Base-by-base conservation (phyloP, 2,797 vertebrate genomes). In the Pygocentrus nattereri region DNA sequence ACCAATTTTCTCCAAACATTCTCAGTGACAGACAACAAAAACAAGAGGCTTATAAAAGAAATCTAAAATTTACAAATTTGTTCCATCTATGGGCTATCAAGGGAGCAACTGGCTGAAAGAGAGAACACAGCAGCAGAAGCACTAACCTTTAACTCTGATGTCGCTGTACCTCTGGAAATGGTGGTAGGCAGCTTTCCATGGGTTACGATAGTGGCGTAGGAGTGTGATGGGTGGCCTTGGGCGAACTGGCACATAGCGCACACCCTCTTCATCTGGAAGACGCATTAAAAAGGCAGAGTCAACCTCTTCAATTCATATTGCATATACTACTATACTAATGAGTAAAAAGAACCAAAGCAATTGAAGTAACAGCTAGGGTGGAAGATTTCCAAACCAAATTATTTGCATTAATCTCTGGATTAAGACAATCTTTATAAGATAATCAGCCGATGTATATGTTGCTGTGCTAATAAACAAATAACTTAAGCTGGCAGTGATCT, bases 161-260 rank as follows among this genome's bases (percentile, higher is more conserved):
- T 99, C 98, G 8, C 96, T 98, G 89, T 99, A 98, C 81, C 97
- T 94, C 94, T 99, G 98, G 82, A 99, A 99, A 92, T 99, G 98
- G 87, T 99, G 98, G 89, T 99, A 99, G 0, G 98, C 98, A 0
- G 98, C 97, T 91, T 99, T 99, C 98, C 98, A 99, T 8, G 98
- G 98, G 87, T 99, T 99, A 74, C 98, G 95, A 76, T 99, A 99
- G 65, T 99, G 98, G 0, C 97, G 96, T 15, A 99, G 94, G 76
- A 99, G 92, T 0, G 98, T 99, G 78, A 99, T 96, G 0, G 98
- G 97, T 0, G 98, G 97, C 67, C 97, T 92, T 19, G 96, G 96
- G 13, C 94, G 95, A 76, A 99, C 97, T 0, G 97, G 98, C 5
- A 99, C 97, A 0, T 99, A 99, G 5, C 98, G 94, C 1, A 99